Percentiles rank a stretch among this genome's conserved stretches.
phyloP scores from a whole-genome alignment of 2,113 vertebrate species.

The Chrysochloris asiatica region DNA sequence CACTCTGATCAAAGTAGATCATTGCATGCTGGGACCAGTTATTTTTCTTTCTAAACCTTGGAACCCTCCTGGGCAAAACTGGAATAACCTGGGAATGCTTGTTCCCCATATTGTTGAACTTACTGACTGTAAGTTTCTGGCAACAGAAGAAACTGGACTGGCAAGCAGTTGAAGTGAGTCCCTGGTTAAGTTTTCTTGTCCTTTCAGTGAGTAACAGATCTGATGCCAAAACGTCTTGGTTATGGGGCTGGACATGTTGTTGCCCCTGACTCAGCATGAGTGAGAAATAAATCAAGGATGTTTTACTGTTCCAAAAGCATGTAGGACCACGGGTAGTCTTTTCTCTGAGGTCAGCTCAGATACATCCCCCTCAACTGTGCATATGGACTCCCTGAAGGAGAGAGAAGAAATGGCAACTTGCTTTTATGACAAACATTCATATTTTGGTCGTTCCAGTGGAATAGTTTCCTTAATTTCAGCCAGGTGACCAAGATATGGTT shows the following conservation, averaged over 20 bases:
- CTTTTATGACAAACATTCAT: background rate
- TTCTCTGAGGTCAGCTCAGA: background rate
- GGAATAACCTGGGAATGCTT: background rate
- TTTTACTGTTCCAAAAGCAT: background rate
- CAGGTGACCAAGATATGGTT: background rate
- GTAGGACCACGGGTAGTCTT: background rate
- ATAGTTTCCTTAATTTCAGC: background rate
- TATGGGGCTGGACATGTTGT: background rate
- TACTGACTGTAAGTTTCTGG: background rate
- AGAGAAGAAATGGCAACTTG: background rate
- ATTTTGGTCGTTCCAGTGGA: background rate
- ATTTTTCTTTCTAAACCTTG: background rate
- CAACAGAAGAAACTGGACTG: background rate
- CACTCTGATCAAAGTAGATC: too few species aligned
- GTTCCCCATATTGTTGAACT: background rate
- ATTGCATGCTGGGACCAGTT: too few species aligned
- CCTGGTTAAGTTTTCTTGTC: background rate
- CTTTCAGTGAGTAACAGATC: background rate
- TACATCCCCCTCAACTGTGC: background rate
- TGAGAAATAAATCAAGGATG: slow-evolving; percentile 17
- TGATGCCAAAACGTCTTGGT: slow-evolving; percentile 6
- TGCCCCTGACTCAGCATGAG: slow-evolving; percentile 6
- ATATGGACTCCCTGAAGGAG: background rate
- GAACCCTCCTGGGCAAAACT: background rate
- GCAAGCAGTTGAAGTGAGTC: background rate